phyloP scores from a whole-genome alignment of 2,113 vertebrate genomes.

The Petaurus breviceps region DNA sequence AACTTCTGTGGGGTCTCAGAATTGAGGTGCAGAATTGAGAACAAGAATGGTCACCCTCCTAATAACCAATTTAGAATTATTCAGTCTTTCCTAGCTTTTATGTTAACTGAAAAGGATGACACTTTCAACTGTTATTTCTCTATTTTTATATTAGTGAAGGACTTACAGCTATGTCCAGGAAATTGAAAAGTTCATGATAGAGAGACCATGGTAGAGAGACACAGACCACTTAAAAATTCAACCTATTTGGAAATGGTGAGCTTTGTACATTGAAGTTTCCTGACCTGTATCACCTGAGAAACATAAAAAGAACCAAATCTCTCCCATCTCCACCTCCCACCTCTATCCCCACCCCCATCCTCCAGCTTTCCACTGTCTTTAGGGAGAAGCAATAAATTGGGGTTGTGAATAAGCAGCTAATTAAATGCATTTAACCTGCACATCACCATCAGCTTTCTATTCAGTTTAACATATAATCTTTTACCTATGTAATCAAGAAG shows the following conservation, averaged over 20 bases:
- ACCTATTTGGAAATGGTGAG: not conserved
- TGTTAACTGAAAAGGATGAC: not conserved
- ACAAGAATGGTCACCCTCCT: not conserved
- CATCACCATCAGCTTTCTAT: constrained; percentile 53
- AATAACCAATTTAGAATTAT: not conserved
- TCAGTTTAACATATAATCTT: constrained; percentile 54
- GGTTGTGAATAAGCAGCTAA: constrained; percentile 65
- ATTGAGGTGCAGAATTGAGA: not conserved
- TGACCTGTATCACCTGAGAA: not conserved
- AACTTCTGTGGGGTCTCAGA: not conserved
- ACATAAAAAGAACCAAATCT: not conserved
- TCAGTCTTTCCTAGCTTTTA: not conserved
- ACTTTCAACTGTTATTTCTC: not conserved
- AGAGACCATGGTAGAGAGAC: too few relatives aligned
- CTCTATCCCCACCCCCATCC: not conserved
- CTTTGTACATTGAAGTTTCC: not conserved
- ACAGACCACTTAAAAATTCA: constrained; percentile 1
- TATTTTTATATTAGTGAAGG: not conserved
- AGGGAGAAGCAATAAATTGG: constrained; percentile 43
- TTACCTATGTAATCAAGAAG: constrained; percentile 67
- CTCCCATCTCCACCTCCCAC: not conserved
- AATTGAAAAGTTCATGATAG: not conserved
- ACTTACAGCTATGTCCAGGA: not conserved
- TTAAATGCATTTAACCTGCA: constrained; percentile 51
- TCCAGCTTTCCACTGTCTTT: not conserved